These are phyloP conservation scores for Hafferia zeledoni DNA, from an alignment of 2,797 vertebrate genomes.

Conservation along the genomic window DNA sequence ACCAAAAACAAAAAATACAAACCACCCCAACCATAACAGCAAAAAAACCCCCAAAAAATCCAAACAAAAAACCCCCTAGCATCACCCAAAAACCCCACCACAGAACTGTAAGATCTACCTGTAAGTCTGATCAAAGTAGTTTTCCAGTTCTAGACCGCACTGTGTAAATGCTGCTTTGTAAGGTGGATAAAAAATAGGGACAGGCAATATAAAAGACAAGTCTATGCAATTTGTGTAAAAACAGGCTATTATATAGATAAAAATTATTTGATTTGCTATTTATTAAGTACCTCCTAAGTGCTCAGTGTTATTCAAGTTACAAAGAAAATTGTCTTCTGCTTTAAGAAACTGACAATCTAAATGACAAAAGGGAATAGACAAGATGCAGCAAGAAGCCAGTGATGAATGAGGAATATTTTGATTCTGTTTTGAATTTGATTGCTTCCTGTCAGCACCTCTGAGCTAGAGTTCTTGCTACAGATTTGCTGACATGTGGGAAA, in stretches of 20 bases:
- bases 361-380: slow-evolving; percentile 2
- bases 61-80: no score
- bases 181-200: not conserved
- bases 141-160: not conserved
- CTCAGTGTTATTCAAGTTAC: not conserved
- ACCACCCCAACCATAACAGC: not conserved
- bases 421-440: not conserved
- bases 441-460: not conserved
- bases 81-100: not conserved
- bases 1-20: not conserved
- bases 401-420: slow-evolving; percentile 25
- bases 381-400: not conserved
- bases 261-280: slow-evolving; percentile 22
- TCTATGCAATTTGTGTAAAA: not conserved
- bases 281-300: not conserved
- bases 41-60: not conserved
- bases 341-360: slow-evolving; percentile 13
- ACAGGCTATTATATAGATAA: not conserved
- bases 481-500: not conserved
- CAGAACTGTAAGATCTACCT: not conserved
- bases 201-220: not conserved
- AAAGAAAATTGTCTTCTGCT: slow-evolving; percentile 6
- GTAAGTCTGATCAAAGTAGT: not conserved
- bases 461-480: not conserved
- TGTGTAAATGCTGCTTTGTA: not conserved